Base-by-base conservation (phyloP, 1,140 invertebrate species). In the Samia ricini region DNA sequence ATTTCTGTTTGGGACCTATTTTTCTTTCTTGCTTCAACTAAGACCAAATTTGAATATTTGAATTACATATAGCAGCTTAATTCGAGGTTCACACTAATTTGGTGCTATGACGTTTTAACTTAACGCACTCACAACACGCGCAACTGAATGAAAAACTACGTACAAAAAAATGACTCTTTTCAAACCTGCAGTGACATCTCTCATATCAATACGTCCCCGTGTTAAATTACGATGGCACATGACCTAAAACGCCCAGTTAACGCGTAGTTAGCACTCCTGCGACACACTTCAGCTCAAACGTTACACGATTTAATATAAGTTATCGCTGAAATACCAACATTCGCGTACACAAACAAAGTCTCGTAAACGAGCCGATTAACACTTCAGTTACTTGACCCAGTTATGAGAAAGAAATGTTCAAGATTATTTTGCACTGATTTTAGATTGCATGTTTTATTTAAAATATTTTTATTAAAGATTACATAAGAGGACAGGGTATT, bases 181-280 rank as follows among this genome's bases (percentile, higher is more conserved):
- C 10, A 42, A 42, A 15, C 12, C 33, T 12, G 12, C 10, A 42
- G 15, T 12, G 33, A 15, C 33, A n/a, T n/a, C 33, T 42, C 33
- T 7, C 8, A 15, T 4, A 42, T 1, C 33, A 42, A 15, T 42
- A 42, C 52, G 48, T 21, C 55, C n/a, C 36, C 22, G 48, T 0
- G 15, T 21, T 24, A 42, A 52, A 29, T 50, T 51, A 20, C 56
- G 48, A 42, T 49, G 22, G 6, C 42, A 51, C 49, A 49, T 60
- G 63, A 61, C 63, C 63, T 26, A 65, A n/a, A 56, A 56, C 18
- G 48, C 23, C 36, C 22, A 33, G 15, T 66, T 66, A 66, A 29
- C 63, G 33, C 26, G 4, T 57, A 10, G 15, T 66, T 66, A 66
- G 54, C 59, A 24, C 64, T 10, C 49, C 20, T 23, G 52, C 36